Evolutionary conservation across 2,888 invertebrate genomes (phyloP), one percentile per base, ranked within the genome.

Genomic region (Poecilus cupreus): DNA sequence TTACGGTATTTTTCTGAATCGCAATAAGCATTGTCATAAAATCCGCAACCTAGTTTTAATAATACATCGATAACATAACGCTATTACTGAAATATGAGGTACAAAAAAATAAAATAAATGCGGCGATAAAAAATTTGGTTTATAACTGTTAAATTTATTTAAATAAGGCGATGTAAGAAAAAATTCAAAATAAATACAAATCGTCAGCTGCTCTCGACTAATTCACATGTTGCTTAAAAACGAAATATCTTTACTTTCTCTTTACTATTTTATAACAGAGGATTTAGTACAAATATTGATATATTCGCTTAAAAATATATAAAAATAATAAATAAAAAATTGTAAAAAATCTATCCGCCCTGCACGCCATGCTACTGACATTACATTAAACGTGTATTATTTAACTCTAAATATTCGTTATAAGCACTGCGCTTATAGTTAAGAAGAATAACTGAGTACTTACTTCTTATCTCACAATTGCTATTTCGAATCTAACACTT

Each of bases 291-390:
- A 37, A 60, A 60, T 46, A 57, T 32, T 60, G 10, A 39, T 6
- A 22, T 5, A 77, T 39, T 37, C 11, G 32, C 3, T 39, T 57
- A 39, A 18, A 77, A 37, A 75, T 75, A 51, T 75, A 5, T 51
- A 37, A 24, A 32, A 32, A 24, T 46, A 49, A 22, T 49, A 16
- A 13, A 32, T 18, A 32, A 68, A 68, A 68, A 68, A 37, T 18
- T 57, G 26, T 24, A 72, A 70, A 70, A 79, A 72, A 32, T 13
- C 18, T 22, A 72, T 80, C 80, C 80, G 80, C 80, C 80, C 80
- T 72, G 57, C 72, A 78, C 80, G 80, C 80, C 80, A 80, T 80
- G 72, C 70, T 24, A 80, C 72, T 79, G 72, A 72, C 70, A 72
- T 51, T 72, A 72, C 72, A 80, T 43, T 8, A 49, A 75, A 75